Percentiles rank a stretch among this genome's conserved stretches.
These are phyloP conservation scores for Papilio glaucus DNA, from an alignment of 1,140 invertebrate species.

Conservation along the genomic window DNA sequence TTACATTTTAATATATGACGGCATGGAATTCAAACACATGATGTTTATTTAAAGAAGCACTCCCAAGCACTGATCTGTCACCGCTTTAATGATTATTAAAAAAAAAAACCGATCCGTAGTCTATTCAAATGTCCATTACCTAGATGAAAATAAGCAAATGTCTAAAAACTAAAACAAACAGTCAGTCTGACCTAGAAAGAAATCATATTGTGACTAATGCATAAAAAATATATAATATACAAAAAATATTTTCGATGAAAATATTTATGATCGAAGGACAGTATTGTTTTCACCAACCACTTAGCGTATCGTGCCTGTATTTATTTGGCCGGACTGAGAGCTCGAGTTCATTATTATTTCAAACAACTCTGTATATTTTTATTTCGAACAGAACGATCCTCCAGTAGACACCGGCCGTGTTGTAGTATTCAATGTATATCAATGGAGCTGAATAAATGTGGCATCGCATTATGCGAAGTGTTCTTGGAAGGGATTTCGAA, in stretches of 20 bases:
- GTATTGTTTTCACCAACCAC: constrained; percentile 17
- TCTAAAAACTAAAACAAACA: background rate
- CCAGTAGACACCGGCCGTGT: background rate
- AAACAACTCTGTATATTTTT: constrained; percentile 20
- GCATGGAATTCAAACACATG: too few species aligned
- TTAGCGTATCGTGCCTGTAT: background rate
- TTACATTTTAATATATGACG: too few species aligned
- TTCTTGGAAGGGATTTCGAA: constrained; percentile 55
- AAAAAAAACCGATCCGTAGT: background rate
- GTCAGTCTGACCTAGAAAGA: background rate
- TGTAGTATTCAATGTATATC: constrained; percentile 47
- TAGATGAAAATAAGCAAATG: background rate
- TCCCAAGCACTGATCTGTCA: too few species aligned
- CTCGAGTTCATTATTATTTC: constrained; percentile 17
- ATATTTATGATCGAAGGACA: background rate
- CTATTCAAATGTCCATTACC: background rate
- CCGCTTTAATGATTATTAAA: background rate
- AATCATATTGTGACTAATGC: background rate
- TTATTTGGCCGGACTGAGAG: background rate
- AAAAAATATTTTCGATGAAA: background rate
- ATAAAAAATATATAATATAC: too few species aligned
- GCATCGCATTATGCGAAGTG: constrained; percentile 55
- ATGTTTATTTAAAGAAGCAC: too few species aligned
- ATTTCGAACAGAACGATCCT: constrained; percentile 1
- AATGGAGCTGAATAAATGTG: constrained; percentile 50